Conservation (phyloP, 2,113 vertebrate genomes). For the Synodontis membranacea region DNA sequence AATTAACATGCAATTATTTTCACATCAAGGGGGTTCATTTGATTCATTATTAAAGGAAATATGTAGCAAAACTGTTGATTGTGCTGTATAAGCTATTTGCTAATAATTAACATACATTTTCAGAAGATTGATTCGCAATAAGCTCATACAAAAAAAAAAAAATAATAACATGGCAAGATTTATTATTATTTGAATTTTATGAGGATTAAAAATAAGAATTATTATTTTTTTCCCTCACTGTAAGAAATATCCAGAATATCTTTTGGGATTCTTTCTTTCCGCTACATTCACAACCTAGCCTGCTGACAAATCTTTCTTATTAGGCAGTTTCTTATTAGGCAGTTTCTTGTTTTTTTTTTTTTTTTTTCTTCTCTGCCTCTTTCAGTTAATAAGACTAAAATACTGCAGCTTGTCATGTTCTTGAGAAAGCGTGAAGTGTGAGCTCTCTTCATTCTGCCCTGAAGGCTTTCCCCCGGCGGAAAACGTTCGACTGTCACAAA, state of each 20-base stretch:
- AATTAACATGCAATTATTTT: slow-evolving; percentile 40
- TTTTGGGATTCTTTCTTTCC: background rate
- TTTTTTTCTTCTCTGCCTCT: too few relatives aligned
- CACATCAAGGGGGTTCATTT: slow-evolving; percentile 29
- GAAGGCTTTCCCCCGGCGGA: background rate
- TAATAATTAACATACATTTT: slow-evolving; percentile 17
- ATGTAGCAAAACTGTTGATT: slow-evolving; percentile 15
- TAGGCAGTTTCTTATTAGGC: background rate
- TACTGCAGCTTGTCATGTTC: background rate
- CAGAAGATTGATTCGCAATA: background rate
- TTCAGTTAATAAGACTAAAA: background rate
- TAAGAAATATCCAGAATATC: background rate
- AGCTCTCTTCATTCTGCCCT: background rate
- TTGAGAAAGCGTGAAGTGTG: background rate
- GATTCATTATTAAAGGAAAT: slow-evolving; percentile 18
- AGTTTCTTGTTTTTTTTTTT: background rate
- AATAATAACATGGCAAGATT: background rate
- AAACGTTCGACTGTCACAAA: background rate
- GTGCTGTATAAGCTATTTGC: background rate
- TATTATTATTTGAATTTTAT: background rate
- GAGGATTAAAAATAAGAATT: too few relatives aligned
- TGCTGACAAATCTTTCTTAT: background rate
- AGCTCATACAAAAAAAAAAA: too few relatives aligned
- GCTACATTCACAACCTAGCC: background rate
- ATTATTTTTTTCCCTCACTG: background rate